Evolutionary conservation across 2,797 vertebrate genomes (phyloP).

Genomic region (Halcyon badia): DNA sequence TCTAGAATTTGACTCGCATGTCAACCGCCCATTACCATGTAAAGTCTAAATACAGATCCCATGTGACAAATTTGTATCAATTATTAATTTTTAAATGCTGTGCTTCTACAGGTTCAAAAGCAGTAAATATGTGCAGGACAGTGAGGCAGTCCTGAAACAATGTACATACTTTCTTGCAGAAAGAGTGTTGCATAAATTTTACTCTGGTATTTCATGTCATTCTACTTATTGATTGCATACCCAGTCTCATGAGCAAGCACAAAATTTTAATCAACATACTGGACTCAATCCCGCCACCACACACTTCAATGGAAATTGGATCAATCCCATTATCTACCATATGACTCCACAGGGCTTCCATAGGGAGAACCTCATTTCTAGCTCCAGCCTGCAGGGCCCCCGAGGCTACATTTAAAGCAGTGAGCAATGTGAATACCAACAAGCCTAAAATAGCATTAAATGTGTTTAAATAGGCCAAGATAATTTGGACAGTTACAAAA

Average conservation of each 20-base stretch:
- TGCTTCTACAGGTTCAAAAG: neutral
- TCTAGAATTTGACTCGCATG: neutral
- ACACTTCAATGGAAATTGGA: constrained; percentile 68
- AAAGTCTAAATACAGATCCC: neutral
- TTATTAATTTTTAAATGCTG: neutral
- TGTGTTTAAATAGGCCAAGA: constrained; percentile 65
- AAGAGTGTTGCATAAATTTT: constrained; percentile 26
- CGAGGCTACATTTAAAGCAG: constrained; percentile 68
- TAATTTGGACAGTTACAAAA: constrained; percentile 67
- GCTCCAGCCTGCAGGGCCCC: constrained; percentile 48
- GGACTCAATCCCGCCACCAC: constrained; percentile 44
- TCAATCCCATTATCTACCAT: constrained; percentile 74
- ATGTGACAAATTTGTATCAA: neutral
- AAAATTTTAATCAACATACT: constrained; percentile 72
- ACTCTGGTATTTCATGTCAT: constrained; percentile 63
- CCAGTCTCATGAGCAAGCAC: constrained; percentile 60
- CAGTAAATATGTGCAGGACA: neutral
- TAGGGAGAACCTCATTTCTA: constrained; percentile 66
- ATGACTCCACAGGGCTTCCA: constrained; percentile 64
- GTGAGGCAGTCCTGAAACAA: neutral
- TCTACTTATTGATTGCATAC: constrained; percentile 52
- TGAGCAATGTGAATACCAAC: constrained; percentile 65
- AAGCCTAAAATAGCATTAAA: constrained; percentile 68
- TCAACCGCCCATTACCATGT: neutral
- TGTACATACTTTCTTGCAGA: neutral